A percentile compares a stretch with the other conserved stretches of the same genome.
phyloP scores from a whole-genome alignment of 2,113 vertebrate genomes.

The Panurus biarmicus region DNA sequence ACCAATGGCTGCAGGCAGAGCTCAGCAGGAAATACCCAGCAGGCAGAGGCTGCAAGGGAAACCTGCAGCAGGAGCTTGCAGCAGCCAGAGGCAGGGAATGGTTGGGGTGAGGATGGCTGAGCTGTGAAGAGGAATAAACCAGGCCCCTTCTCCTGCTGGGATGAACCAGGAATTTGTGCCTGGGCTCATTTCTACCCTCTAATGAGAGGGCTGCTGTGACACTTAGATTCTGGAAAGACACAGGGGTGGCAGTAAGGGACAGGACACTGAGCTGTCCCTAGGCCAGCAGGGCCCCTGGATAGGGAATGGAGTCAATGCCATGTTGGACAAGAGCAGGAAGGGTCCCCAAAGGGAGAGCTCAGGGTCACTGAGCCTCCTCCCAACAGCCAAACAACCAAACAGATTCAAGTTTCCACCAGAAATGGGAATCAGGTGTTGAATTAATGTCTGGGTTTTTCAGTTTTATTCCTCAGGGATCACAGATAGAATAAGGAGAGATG shows the following conservation, averaged over 20 bases:
- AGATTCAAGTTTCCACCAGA: neutral
- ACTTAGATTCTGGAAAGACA: neutral
- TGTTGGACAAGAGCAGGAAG: neutral
- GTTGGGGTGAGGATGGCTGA: too few species aligned
- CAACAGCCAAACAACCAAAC: neutral
- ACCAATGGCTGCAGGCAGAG: too few species aligned
- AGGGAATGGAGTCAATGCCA: neutral
- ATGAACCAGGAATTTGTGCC: too few species aligned
- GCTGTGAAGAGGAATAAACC: too few species aligned
- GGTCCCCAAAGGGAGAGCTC: neutral
- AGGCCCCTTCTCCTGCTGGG: too few species aligned
- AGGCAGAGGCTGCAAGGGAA: too few species aligned
- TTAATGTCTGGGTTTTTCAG: neutral
- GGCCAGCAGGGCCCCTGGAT: too few species aligned
- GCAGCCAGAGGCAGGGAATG: too few species aligned
- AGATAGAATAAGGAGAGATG: neutral
- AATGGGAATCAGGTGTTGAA: neutral
- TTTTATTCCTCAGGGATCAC: rapidly evolving
- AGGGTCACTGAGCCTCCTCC: neutral
- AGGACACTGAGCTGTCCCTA: neutral
- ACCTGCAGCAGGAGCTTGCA: too few species aligned
- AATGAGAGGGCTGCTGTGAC: too few species aligned
- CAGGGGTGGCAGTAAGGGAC: neutral
- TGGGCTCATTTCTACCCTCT: too few species aligned
- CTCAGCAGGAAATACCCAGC: too few species aligned